Percentiles rank a stretch among this genome's conserved stretches.
These are phyloP conservation scores for Neoarius graeffei DNA, from an alignment of 2,113 vertebrate species.

Conservation along the genomic window DNA sequence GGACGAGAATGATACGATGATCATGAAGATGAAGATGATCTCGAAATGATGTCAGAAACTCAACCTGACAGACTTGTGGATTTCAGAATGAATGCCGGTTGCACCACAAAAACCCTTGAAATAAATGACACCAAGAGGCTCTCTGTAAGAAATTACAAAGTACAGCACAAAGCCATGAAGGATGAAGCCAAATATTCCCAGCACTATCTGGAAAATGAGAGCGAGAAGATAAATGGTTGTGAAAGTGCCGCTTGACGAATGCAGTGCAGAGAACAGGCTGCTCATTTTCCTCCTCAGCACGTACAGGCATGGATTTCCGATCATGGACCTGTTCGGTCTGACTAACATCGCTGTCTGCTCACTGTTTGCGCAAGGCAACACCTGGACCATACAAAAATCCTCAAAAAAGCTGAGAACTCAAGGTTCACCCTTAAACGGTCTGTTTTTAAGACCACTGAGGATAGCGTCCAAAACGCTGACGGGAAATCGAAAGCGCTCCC, in stretches of 20 bases:
- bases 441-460: neutral
- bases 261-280: conserved; percentile 16
- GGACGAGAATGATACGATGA: neutral
- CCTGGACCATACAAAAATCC: conserved; percentile 48
- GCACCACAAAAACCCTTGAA: neutral
- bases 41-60: neutral
- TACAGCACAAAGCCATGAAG: conserved; percentile 14
- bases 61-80: neutral
- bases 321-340: conserved; percentile 60
- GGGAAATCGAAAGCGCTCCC: neutral
- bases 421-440: neutral
- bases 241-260: conserved; percentile 42
- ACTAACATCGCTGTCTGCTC: conserved; percentile 53
- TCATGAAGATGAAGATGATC: neutral
- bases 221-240: conserved; percentile 28
- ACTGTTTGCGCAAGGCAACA: conserved; percentile 48
- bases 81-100: conserved; percentile 47
- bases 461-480: neutral
- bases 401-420: conserved; percentile 40
- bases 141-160: conserved; percentile 28
- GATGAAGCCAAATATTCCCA: conserved; percentile 11
- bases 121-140: conserved; percentile 48
- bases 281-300: conserved; percentile 58
- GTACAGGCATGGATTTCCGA: conserved; percentile 65
- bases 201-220: neutral